Percentiles rank a stretch among this genome's conserved stretches.
phyloP scores from a whole-genome alignment of 1,140 invertebrate species.

The Leptestheria dahalacensis region DNA sequence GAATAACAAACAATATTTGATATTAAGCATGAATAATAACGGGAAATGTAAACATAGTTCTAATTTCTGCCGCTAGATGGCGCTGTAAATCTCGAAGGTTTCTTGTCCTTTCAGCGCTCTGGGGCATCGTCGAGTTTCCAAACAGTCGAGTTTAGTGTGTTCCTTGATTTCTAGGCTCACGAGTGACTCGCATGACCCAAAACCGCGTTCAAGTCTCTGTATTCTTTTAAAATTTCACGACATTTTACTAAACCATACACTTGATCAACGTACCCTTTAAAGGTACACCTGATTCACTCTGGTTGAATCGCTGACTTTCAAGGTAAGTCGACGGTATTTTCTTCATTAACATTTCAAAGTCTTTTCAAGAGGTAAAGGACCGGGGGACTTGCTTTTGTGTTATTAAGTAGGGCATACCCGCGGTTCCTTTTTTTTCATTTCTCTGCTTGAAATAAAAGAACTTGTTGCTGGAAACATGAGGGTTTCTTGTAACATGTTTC shows the following conservation, averaged over 20 bases:
- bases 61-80: not conserved
- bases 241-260: not conserved
- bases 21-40: not conserved
- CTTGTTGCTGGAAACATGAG: too few relatives aligned
- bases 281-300: not conserved
- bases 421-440: not conserved
- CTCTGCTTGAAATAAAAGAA: not conserved
- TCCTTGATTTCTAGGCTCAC: not conserved
- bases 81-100: not conserved
- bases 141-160: not conserved
- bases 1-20: too few relatives aligned
- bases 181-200: not conserved
- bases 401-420: not conserved
- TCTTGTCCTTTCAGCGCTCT: not conserved
- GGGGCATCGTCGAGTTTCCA: not conserved
- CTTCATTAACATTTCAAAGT: not conserved
- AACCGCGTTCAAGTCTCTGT: not conserved
- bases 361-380: too few relatives aligned
- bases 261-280: not conserved
- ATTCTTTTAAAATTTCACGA: not conserved
- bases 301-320: not conserved
- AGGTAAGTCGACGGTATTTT: not conserved
- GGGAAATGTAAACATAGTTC: not conserved
- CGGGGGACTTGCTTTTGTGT: not conserved
- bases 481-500: not conserved